phyloP scores from a whole-genome alignment of 2,888 invertebrate genomes.

The Nymphalis urticae region DNA sequence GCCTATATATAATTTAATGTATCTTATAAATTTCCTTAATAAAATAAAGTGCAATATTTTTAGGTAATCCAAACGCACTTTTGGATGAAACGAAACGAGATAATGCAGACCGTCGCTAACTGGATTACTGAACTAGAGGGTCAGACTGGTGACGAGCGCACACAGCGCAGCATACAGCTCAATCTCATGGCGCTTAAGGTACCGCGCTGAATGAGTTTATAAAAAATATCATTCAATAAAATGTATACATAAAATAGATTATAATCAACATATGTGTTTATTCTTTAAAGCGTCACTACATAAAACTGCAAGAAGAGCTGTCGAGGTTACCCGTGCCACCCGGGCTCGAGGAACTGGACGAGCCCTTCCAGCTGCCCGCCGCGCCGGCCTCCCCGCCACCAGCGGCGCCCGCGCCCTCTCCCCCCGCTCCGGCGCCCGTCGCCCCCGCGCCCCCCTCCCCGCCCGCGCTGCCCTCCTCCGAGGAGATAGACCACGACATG shows the following conservation, averaged over 20 bases:
- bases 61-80: slow-evolving; percentile 96
- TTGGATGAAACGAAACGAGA: slow-evolving; percentile 95
- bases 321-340: slow-evolving; percentile 90
- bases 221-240: background rate
- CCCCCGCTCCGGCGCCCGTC: slow-evolving; percentile 44
- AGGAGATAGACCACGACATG: slow-evolving; percentile 87
- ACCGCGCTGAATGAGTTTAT: slow-evolving; percentile 24
- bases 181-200: slow-evolving; percentile 89
- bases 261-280: background rate
- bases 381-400: slow-evolving; percentile 47
- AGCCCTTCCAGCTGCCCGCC: slow-evolving; percentile 76
- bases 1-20: too few relatives aligned
- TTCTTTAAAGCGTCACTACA: slow-evolving; percentile 86
- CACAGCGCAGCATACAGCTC: slow-evolving; percentile 87
- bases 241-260: too few relatives aligned
- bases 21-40: background rate
- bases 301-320: slow-evolving; percentile 92
- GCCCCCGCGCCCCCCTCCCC: slow-evolving; percentile 39
- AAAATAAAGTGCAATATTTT: background rate
- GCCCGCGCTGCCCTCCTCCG: slow-evolving; percentile 44
- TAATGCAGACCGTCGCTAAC: slow-evolving; percentile 92
- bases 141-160: slow-evolving; percentile 88
- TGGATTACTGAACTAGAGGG: slow-evolving; percentile 95
- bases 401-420: slow-evolving; percentile 55
- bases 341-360: slow-evolving; percentile 87